These are phyloP conservation scores for Rhinoderma darwinii DNA, from an alignment of 2,113 vertebrate species.

Conservation along the genomic window DNA sequence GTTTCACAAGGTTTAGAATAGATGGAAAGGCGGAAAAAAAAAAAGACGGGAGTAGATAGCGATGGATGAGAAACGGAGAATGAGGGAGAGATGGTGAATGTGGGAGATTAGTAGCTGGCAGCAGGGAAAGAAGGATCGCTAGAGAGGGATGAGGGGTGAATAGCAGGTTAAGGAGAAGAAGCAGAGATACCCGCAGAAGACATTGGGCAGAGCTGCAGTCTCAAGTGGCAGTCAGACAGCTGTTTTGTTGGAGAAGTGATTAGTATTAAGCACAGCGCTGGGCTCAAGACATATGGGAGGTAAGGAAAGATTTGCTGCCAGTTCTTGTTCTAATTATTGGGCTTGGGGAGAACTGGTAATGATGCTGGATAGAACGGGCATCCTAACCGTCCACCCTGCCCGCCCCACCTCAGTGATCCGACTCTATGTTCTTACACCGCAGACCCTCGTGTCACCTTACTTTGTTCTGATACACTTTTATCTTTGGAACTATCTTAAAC, in stretches of 20 bases:
- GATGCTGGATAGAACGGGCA: background rate
- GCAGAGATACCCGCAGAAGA: background rate
- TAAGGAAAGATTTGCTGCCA: conserved; percentile 33
- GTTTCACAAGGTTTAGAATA: background rate
- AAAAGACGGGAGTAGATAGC: background rate
- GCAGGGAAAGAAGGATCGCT: background rate
- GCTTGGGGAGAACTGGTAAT: background rate
- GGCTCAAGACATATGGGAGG: conserved; percentile 41
- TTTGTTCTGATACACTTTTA: background rate
- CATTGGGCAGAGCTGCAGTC: conserved; percentile 2
- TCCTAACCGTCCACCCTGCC: background rate
- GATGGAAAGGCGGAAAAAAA: background rate
- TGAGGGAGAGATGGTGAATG: background rate
- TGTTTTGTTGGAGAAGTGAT: conserved; percentile 46
- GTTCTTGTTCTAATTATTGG: conserved; percentile 19
- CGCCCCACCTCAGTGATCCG: background rate
- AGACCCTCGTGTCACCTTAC: background rate
- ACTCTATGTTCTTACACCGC: background rate
- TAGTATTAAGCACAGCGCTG: conserved; percentile 40
- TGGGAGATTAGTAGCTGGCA: background rate
- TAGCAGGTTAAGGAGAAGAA: conserved; percentile 11
- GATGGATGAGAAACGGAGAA: background rate
- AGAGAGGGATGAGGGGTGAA: background rate
- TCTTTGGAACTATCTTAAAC: background rate
- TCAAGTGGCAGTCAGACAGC: conserved; percentile 36